Conservation (phyloP, 2,797 vertebrate genomes). For the Sebastolobus altivelis region DNA sequence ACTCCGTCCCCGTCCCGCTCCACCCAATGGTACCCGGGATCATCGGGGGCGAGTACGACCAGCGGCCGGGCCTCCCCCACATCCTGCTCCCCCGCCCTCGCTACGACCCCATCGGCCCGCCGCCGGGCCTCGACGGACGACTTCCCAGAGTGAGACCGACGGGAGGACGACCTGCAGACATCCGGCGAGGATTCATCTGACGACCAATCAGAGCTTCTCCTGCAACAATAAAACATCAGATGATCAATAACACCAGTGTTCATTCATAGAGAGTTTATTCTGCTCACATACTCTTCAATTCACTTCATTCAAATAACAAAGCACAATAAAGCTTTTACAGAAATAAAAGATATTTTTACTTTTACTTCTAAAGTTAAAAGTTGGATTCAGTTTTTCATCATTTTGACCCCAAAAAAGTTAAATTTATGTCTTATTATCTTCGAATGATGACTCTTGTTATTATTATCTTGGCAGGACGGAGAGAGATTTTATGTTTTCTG, state of each 20-base stretch:
- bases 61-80: conserved; percentile 62
- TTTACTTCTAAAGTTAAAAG: neutral
- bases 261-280: neutral
- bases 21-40: conserved; percentile 76
- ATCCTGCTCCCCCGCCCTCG: conserved; percentile 77
- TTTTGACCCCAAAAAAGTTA: too few species aligned
- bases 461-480: neutral
- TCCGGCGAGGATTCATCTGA: conserved; percentile 84
- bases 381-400: neutral
- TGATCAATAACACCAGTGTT: neutral
- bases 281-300: too few species aligned
- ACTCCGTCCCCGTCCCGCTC: conserved; percentile 45
- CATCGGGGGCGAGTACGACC: conserved; percentile 84
- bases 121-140: conserved; percentile 14
- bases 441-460: too few species aligned
- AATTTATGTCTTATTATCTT: too few species aligned
- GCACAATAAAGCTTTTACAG: too few species aligned
- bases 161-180: conserved; percentile 52
- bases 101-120: conserved; percentile 75
- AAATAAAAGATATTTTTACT: neutral
- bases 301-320: too few species aligned
- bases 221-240: conserved; percentile 13
- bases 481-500: neutral
- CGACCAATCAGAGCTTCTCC: neutral
- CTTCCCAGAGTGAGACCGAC: conserved; percentile 32